Base-by-base conservation (phyloP, 53 echinoderm and acorn worm species). In the Luidia sarsii region DNA sequence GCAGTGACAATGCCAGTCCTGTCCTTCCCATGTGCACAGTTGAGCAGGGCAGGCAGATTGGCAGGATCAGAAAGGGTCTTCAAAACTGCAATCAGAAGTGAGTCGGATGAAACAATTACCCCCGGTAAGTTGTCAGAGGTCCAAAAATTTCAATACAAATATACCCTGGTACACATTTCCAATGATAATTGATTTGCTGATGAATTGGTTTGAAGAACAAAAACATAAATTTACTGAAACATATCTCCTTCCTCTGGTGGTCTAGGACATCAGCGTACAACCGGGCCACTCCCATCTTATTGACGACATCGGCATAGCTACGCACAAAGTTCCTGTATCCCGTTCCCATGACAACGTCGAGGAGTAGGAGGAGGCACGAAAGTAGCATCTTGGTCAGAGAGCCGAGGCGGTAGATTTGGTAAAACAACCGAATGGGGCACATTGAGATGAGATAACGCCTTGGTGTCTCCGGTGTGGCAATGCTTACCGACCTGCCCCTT, bases 11-110 rank as follows among this genome's bases (percentile, higher is more conserved):
- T 72, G 2, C 95, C 95, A 8, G 95, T 92, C 52, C 95, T 54
- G 51, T 95, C 95, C 48, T 95, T 95, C n/a, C 95, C 95, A 67
- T 92, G 92, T 20, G 95, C 92, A 66, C 95, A 95, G 77, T 73
- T 86, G 0, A 95, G 71, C 57, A 95, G 33, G 1, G 95, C 95
- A 6, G 95, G 95, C 21, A 95, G 70, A 56, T 89, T 84, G 1
- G 64, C 77, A 59, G 89, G 86, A n/a, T 92, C 80, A 10, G 87
- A 87, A 21, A 95, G 71, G 0, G 89, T 79, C 49, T 68, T 70
- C 39, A 95, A 64, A 36, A 82, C 95, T 95, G n/a, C n/a, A n/a
- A n/a, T n/a, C n/a, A n/a, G n/a, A n/a, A n/a, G n/a, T n/a, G n/a
- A n/a, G n/a, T n/a, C n/a, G n/a, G n/a, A n/a, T n/a, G n/a, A n/a